Percentiles rank a stretch among this genome's conserved stretches.
Evolutionary conservation across 2,113 vertebrate genomes (phyloP).

Genomic region (Lagopus leucura): DNA sequence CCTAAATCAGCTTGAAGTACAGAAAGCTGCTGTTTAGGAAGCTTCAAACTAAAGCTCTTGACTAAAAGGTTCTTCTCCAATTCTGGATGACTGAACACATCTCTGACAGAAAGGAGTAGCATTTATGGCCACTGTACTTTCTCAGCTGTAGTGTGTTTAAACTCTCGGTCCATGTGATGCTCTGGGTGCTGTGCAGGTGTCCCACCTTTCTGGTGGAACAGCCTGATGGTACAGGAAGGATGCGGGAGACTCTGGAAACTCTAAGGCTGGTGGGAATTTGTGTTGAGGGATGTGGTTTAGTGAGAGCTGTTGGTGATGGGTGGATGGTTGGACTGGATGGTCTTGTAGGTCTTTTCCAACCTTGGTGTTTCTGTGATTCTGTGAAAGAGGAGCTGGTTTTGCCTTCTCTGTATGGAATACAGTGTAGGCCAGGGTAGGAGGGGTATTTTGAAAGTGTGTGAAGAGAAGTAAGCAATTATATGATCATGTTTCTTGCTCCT

Average conservation of each 20-base stretch:
- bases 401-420: background rate
- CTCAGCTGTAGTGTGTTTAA: background rate
- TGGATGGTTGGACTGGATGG: no score
- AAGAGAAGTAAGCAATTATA: background rate
- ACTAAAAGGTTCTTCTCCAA: background rate
- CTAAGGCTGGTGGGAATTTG: background rate
- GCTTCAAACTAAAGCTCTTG: background rate
- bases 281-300: no score
- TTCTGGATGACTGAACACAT: fast-evolving
- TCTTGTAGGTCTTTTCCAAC: no score
- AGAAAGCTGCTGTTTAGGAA: background rate
- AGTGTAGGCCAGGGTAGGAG: background rate
- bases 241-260: background rate
- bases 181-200: background rate
- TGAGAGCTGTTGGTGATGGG: no score
- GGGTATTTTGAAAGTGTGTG: fast-evolving
- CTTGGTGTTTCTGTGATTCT: no score
- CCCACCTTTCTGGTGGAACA: background rate
- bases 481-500: background rate
- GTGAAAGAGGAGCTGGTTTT: background rate
- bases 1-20: background rate
- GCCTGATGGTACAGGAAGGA: background rate
- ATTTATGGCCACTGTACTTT: background rate
- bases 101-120: background rate
- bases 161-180: background rate